Conservation (phyloP, 2,113 vertebrate genomes). For the Benitochromis conjunctus region DNA sequence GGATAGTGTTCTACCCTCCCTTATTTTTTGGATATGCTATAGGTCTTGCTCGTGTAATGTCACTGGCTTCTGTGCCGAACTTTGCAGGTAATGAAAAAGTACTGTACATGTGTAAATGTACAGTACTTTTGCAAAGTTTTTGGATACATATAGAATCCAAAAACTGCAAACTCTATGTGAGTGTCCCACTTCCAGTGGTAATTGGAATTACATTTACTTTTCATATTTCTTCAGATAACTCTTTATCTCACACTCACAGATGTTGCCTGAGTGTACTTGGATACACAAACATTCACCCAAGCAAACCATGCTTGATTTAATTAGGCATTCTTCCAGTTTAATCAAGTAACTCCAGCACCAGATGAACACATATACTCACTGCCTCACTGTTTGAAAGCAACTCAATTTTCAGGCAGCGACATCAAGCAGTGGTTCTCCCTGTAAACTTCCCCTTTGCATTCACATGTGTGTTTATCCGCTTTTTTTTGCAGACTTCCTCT, state of each 20-base stretch:
- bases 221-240: constrained; percentile 39
- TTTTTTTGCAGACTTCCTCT: neutral
- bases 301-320: constrained; percentile 45
- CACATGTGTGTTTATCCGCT: constrained; percentile 9
- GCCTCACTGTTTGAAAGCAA: constrained; percentile 11
- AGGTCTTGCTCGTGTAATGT: neutral
- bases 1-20: neutral
- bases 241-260: constrained; percentile 59
- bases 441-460: constrained; percentile 5
- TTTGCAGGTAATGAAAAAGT: neutral
- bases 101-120: neutral
- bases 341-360: constrained; percentile 31
- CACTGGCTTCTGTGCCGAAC: neutral
- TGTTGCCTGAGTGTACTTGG: constrained; percentile 41
- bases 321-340: constrained; percentile 63
- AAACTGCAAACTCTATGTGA: neutral
- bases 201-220: constrained; percentile 34
- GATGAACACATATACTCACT: neutral
- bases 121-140: neutral
- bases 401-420: constrained; percentile 10
- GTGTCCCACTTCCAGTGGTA: neutral
- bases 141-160: neutral
- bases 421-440: constrained; percentile 5
- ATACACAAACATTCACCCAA: constrained; percentile 23
- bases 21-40: neutral